Evolutionary conservation across 2,888 invertebrate species (phyloP), one percentile per base, ranked within the genome.

Genomic region (Drosophila formosana): DNA sequence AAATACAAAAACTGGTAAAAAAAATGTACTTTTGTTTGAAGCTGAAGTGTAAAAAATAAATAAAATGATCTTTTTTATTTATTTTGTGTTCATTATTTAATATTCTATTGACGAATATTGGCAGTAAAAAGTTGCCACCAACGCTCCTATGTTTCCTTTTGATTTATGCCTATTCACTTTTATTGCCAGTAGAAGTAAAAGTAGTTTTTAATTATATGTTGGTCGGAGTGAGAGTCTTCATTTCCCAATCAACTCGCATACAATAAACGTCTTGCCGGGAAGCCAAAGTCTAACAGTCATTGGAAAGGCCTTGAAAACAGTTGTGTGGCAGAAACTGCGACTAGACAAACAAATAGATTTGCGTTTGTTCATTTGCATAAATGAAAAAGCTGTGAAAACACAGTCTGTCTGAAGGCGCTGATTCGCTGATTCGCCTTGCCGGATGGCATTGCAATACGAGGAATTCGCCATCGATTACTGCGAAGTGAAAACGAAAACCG

Each of bases 391-490:
- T 76, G 76, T 49, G 28, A 23, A 71, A 80, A 76, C 66, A 76
- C 63, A 45, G 63, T 46, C 41, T 70, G 64, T 41, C 39, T 4
- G n/a, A 3, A 7, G 9, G 13, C 6, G 34, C 25, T 52, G 47
- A 60, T 79, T 80, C 75, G 71, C 53, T 4, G 28, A 70, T 80
- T 25, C 18, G 18, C 18, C 18, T 18, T 18, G 18, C 18, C 18
- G 66, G 60, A 70, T 82, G 57, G 47, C 9, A 18, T 82, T 70
- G 55, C 80, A 61, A 1, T 82, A 73, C 64, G 43, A 66, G 26
- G 89, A 82, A 82, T 85, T 82, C 65, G 57, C n/a, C 51, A 52
- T 56, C 53, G 46, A 70, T 88, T 82, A 89, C 89, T 34, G 18
- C 13, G 88, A 85, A 88, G 11, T 43, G 61, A 55, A 75, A 78